Conservation (phyloP, 2,113 vertebrate species). For the Microtus montanus region DNA sequence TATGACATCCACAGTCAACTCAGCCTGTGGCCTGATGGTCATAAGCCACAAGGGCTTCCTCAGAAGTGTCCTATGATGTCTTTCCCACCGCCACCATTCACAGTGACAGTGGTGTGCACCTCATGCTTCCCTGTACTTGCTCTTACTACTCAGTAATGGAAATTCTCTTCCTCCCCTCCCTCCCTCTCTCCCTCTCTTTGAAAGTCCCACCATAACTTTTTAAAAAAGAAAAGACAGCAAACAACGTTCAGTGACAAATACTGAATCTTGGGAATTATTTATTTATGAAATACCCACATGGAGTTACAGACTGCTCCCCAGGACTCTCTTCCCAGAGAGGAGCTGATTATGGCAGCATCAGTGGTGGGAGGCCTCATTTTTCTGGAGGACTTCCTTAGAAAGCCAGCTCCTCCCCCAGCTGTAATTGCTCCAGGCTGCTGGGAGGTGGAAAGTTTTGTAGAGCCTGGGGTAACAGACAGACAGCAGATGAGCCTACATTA, state of each 20-base stretch:
- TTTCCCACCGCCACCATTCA: rapidly evolving
- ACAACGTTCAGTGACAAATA: slow-evolving; percentile 72
- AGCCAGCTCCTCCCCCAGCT: not conserved
- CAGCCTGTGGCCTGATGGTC: not conserved
- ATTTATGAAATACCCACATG: slow-evolving; percentile 78
- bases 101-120: rapidly evolving
- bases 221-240: not conserved
- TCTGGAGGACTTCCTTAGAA: slow-evolving; percentile 7
- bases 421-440: too few relatives aligned
- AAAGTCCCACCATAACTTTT: slow-evolving; percentile 35
- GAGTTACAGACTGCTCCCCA: slow-evolving; percentile 53
- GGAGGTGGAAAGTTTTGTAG: not conserved
- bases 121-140: rapidly evolving
- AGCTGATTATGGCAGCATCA: slow-evolving; percentile 7
- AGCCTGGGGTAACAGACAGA: not conserved
- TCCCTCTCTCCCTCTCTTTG: not conserved
- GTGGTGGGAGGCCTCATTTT: slow-evolving; percentile 12
- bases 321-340: slow-evolving; percentile 53
- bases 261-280: slow-evolving; percentile 69
- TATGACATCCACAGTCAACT: not conserved
- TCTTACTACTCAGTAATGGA: not conserved
- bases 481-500: rapidly evolving
- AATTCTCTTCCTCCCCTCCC: not conserved
- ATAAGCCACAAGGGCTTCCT: not conserved
- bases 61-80: rapidly evolving